These are phyloP conservation scores for Zaprionus vittiger DNA, from an alignment of 1,140 invertebrate genomes.

Conservation along the genomic window DNA sequence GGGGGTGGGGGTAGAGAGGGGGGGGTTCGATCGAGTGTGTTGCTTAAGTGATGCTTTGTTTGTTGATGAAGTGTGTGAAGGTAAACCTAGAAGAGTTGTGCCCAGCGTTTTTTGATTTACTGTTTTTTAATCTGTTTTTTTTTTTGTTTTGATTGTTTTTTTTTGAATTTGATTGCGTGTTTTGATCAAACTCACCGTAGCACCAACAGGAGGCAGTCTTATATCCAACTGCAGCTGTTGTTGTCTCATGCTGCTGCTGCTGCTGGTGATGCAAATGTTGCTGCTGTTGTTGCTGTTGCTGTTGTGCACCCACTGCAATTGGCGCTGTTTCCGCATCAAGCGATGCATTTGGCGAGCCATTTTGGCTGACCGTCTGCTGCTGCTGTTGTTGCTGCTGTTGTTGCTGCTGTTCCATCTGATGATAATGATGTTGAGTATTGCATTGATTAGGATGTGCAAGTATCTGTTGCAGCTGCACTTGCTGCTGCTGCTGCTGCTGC, in stretches of 20 bases:
- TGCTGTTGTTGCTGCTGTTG: conserved; percentile 21
- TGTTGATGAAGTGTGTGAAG: neutral
- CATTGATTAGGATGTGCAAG: conserved; percentile 55
- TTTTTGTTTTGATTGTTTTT: conserved; percentile 50
- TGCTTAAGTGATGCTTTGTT: neutral
- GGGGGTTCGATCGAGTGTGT: neutral
- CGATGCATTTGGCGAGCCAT: conserved; percentile 58
- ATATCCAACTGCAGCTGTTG: conserved; percentile 53
- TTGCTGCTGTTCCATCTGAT: conserved; percentile 66
- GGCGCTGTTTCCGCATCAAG: conserved; percentile 40
- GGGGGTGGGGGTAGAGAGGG: too few species aligned
- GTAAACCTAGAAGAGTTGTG: conserved; percentile 68
- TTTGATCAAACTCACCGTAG: conserved; percentile 82
- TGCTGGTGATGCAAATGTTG: conserved; percentile 22
- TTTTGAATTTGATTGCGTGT: conserved; percentile 72
- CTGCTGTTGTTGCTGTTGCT: conserved; percentile 26
- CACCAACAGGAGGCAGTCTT: conserved; percentile 83
- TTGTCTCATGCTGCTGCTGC: conserved; percentile 31
- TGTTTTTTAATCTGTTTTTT: conserved; percentile 37
- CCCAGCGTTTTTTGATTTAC: conserved; percentile 47
- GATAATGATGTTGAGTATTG: conserved; percentile 60
- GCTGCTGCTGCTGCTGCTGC: conserved; percentile 56
- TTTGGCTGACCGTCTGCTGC: conserved; percentile 47
- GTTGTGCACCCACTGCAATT: conserved; percentile 19
- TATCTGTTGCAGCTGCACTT: conserved; percentile 42